These are phyloP conservation scores for Agapornis canus DNA, from an alignment of 2,797 vertebrate species.

Conservation along the genomic window DNA sequence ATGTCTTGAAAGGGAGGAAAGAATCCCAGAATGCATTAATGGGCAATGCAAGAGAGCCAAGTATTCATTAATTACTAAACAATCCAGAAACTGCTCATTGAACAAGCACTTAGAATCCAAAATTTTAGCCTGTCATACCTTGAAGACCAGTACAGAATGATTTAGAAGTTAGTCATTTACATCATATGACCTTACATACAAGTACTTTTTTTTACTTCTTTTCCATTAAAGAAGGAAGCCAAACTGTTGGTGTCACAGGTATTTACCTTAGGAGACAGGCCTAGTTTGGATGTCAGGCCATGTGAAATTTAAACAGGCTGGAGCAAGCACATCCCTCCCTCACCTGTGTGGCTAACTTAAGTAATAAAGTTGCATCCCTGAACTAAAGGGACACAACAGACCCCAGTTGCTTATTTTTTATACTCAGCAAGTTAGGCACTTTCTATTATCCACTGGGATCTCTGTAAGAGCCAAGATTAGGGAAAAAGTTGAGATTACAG, in stretches of 20 bases:
- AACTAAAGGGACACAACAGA: neutral
- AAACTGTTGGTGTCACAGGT: neutral
- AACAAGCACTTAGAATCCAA: slow-evolving; percentile 8
- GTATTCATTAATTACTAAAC: slow-evolving; percentile 1
- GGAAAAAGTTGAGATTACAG: neutral
- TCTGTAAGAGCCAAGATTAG: neutral
- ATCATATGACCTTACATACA: neutral
- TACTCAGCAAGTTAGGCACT: neutral
- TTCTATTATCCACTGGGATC: neutral
- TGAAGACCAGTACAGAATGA: neutral
- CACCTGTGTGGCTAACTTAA: neutral
- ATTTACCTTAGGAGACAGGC: neutral
- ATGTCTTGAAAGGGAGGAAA: neutral
- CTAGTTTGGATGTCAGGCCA: neutral
- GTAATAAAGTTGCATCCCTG: neutral
- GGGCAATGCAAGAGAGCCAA: neutral
- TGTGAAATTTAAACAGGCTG: neutral
- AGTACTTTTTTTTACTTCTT: neutral
- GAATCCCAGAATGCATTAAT: neutral
- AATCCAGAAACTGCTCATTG: neutral
- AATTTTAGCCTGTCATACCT: neutral
- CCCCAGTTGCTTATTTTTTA: neutral
- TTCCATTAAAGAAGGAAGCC: neutral
- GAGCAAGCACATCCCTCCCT: neutral
- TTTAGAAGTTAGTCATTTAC: neutral